Base-by-base conservation (phyloP, 2,797 vertebrate genomes). In the Anguilla pacifica region DNA sequence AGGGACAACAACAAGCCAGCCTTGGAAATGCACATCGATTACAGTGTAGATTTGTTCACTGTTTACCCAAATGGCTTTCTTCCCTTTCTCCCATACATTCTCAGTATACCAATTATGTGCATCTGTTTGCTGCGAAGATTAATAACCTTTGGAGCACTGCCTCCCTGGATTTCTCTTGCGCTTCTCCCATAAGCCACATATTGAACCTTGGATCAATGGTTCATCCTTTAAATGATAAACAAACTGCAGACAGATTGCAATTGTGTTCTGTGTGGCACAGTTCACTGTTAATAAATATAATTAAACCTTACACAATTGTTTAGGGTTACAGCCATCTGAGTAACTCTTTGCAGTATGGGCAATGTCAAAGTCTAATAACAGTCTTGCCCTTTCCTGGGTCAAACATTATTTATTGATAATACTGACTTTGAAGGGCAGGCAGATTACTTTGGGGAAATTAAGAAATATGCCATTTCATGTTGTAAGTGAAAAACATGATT, bases 121-220 rank as follows among this genome's bases (percentile, higher is more conserved):
- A 87, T 84, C 84, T 55, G n/a, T 87, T 84, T 17, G 22, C 46
- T 15, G 67, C 59, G 87, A 87, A 72, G 53, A 85, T 87, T 67
- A 84, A 72, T 87, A 74, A 74, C 72, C 53, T 25, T 39, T 25
- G 87, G 39, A 74, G 67, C 1, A 13, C 19, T n/a, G 84, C 28
- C 57, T 64, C 17, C 28, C 35, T 22, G 53, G 57, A n/a, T 85
- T 67, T 85, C 43, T 67, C 7, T 35, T 19, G 31, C 28, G 6
- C 59, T 25, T 15, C 61, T 82, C 79, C 46, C 46, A 82, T 25
- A 82, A 82, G 79, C 79, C 79, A 51, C 19, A 49, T 51, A 82
- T 51, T 82, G 79, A 82, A 49, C 46, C 43, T 25, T 3, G 22
- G 79, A 82, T 82, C 39, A 49, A 82, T 82, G 43, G 79, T 51